These are phyloP conservation scores for Diogma glabrata DNA, from an alignment of 2,888 invertebrate species.

Conservation along the genomic window DNA sequence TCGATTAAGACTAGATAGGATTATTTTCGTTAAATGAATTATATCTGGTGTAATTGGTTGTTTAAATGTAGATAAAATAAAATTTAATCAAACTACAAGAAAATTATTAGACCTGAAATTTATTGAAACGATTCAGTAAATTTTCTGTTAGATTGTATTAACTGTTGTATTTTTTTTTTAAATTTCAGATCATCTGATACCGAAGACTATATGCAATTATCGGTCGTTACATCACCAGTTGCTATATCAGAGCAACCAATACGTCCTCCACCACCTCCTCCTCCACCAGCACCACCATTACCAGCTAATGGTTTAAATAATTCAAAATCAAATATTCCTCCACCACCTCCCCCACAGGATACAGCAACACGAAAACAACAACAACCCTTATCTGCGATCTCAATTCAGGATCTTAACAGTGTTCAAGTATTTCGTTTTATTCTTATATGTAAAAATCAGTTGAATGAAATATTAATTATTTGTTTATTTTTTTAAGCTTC, in stretches of 20 bases:
- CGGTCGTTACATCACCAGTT: conserved; percentile 35
- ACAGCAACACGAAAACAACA: conserved; percentile 42
- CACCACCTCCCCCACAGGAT: conserved; percentile 32
- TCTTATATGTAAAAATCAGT: neutral
- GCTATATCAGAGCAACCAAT: conserved; percentile 29
- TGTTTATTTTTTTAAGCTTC: conserved; percentile 36
- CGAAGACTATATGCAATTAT: conserved; percentile 45
- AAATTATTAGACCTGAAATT: too few species aligned
- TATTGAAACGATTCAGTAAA: too few species aligned
- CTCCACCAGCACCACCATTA: conserved; percentile 39
- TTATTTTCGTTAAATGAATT: too few species aligned
- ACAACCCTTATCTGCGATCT: conserved; percentile 78
- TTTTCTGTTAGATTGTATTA: too few species aligned
- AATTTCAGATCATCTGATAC: conserved; percentile 35
- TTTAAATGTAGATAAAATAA: too few species aligned
- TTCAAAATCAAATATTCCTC: conserved; percentile 21
- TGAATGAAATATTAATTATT: too few species aligned
- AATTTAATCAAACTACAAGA: too few species aligned
- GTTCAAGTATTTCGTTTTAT: conserved; percentile 41
- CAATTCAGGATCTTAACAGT: conserved; percentile 75
- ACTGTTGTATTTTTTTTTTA: too few species aligned
- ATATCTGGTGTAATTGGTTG: too few species aligned
- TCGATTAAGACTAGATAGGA: too few species aligned
- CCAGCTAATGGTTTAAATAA: conserved; percentile 33
- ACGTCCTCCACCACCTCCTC: conserved; percentile 40